Percentiles rank a stretch among this genome's conserved stretches.
Evolutionary conservation across 2,113 vertebrate genomes (phyloP).

Genomic region (Chiloscyllium plagiosum): DNA sequence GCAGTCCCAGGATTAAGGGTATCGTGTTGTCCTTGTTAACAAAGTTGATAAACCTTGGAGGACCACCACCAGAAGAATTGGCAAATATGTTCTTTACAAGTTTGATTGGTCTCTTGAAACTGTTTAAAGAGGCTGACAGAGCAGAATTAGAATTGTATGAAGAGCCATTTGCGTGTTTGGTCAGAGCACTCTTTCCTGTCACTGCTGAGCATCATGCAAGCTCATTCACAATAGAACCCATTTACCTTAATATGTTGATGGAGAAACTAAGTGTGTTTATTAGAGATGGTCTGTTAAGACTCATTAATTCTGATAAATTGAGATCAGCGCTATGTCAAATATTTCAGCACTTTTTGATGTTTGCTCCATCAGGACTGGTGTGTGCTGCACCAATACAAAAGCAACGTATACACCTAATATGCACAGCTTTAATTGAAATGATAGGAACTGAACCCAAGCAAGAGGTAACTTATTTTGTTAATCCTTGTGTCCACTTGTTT

Average conservation of each 20-base stretch:
- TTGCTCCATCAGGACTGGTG: constrained; percentile 69
- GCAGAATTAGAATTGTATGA: constrained; percentile 57
- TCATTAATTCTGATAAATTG: constrained; percentile 61
- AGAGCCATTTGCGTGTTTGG: constrained; percentile 66
- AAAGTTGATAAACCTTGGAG: constrained; percentile 66
- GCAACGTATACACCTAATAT: constrained; percentile 62
- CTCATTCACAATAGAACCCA: constrained; percentile 60
- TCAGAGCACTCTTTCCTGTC: constrained; percentile 64
- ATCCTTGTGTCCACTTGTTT: background rate
- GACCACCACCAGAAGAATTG: constrained; percentile 69
- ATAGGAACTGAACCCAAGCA: constrained; percentile 69
- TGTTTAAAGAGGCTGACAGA: constrained; percentile 49
- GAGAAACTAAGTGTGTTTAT: constrained; percentile 70
- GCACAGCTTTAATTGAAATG: constrained; percentile 59
- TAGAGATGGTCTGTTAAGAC: constrained; percentile 54
- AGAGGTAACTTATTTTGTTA: constrained; percentile 52
- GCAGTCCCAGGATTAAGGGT: constrained; percentile 61
- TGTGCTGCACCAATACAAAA: constrained; percentile 64
- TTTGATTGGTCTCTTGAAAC: constrained; percentile 67
- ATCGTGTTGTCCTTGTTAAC: constrained; percentile 64
- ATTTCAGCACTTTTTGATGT: constrained; percentile 72
- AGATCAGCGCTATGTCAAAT: constrained; percentile 69
- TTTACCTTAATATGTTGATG: constrained; percentile 76
- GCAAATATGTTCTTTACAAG: constrained; percentile 70
- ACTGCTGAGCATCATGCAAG: constrained; percentile 51